Conservation (phyloP, 2,113 vertebrate genomes). For the Isurus oxyrinchus region DNA sequence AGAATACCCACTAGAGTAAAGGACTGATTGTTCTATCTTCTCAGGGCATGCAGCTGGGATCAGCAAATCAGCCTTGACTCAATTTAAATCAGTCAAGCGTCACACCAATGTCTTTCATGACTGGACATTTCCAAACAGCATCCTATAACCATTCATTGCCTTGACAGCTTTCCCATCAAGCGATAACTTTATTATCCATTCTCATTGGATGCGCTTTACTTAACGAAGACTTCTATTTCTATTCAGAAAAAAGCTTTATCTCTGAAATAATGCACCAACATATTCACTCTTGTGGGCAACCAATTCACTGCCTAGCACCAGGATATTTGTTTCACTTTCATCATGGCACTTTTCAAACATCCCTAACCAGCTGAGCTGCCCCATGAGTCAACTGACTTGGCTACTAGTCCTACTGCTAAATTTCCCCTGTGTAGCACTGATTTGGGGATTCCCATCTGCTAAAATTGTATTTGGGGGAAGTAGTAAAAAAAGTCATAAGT, state of each 20-base stretch:
- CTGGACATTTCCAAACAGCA: background rate
- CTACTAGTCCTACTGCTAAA: background rate
- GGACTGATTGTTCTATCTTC: constrained; percentile 1
- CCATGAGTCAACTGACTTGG: background rate
- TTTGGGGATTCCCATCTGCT: background rate
- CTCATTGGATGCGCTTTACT: background rate
- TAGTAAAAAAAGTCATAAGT: background rate
- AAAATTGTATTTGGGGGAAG: background rate
- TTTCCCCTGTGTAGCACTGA: background rate
- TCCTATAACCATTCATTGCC: background rate
- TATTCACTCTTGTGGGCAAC: background rate
- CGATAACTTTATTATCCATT: constrained; percentile 15
- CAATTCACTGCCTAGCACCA: background rate
- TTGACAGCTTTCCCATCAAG: background rate
- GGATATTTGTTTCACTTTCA: no score
- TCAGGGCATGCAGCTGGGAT: background rate
- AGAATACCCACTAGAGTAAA: background rate
- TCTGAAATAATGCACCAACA: background rate
- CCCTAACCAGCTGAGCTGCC: no score
- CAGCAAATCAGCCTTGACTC: background rate
- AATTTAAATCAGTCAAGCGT: background rate
- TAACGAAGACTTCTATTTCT: background rate
- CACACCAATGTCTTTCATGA: background rate
- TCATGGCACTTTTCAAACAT: background rate
- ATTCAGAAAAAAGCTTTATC: background rate